phyloP scores from a whole-genome alignment of 2,113 vertebrate genomes.

The Eonycteris spelaea region DNA sequence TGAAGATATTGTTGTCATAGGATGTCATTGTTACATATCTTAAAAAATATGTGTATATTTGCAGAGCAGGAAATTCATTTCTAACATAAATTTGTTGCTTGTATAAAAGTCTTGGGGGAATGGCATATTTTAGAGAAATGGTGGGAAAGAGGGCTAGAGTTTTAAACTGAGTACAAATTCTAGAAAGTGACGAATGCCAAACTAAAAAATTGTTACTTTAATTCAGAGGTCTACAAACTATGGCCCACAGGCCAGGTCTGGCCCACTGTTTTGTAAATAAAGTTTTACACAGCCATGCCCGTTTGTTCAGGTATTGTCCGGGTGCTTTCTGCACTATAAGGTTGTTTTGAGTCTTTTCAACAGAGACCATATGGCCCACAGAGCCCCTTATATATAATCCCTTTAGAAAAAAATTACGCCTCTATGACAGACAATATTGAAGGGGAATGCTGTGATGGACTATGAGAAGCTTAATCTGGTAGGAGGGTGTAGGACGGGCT shows the following conservation, averaged over 20 bases:
- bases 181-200: neutral
- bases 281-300: neutral
- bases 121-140: neutral
- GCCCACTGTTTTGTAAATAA: neutral
- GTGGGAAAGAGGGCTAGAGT: neutral
- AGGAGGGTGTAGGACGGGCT: neutral
- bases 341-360: neutral
- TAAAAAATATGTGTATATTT: neutral
- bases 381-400: neutral
- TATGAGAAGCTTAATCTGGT: neutral
- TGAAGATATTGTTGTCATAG: neutral
- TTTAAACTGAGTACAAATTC: neutral
- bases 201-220: neutral
- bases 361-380: neutral
- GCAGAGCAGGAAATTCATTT: neutral
- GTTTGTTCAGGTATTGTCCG: neutral
- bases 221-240: neutral
- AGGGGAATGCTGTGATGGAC: neutral
- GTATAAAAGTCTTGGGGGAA: neutral
- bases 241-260: neutral
- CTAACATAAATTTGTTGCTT: neutral
- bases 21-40: neutral
- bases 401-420: neutral
- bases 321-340: neutral
- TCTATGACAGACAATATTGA: neutral